A percentile compares a stretch with the other conserved stretches of the same genome.
Conservation (phyloP, 2,797 vertebrate genomes). For the Acanthurus tractus region DNA sequence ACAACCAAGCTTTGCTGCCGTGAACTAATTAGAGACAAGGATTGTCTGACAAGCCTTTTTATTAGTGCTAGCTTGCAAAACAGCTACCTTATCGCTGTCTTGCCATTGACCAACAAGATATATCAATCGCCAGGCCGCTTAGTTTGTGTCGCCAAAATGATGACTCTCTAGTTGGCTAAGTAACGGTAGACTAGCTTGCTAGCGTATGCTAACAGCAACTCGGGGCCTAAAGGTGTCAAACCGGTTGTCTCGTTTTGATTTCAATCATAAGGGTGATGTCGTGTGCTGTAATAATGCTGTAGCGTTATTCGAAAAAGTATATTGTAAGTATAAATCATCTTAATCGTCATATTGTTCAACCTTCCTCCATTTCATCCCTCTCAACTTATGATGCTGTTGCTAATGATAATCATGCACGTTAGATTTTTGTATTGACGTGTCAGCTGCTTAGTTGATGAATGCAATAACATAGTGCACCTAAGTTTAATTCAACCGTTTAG, state of each 20-base stretch:
- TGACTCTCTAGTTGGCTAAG: conserved; percentile 42
- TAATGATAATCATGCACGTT: conserved; percentile 33
- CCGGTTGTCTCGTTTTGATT: conserved; percentile 26
- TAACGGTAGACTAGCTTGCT: conserved; percentile 46
- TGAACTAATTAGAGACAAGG: conserved; percentile 20
- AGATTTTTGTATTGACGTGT: conserved; percentile 49
- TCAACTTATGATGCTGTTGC: conserved; percentile 44
- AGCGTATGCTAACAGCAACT: conserved; percentile 57
- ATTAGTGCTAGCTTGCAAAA: conserved; percentile 5
- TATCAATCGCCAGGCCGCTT: neutral
- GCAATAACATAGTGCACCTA: neutral
- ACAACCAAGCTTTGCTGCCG: conserved; percentile 25
- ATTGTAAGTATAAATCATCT: conserved; percentile 16
- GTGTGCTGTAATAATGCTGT: neutral
- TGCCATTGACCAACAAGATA: neutral
- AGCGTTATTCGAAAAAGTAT: neutral
- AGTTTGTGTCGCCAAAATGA: conserved; percentile 27
- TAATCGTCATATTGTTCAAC: conserved; percentile 40
- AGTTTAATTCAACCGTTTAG: conserved; percentile 26
- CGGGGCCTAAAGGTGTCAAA: conserved; percentile 64
- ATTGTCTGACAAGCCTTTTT: conserved; percentile 20
- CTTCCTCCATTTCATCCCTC: conserved; percentile 42
- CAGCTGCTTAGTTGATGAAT: conserved; percentile 39
- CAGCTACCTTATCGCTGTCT: neutral
- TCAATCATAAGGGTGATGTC: conserved; percentile 11